phyloP scores from a whole-genome alignment of 2,113 vertebrate genomes.

The Chelonoidis abingdonii region DNA sequence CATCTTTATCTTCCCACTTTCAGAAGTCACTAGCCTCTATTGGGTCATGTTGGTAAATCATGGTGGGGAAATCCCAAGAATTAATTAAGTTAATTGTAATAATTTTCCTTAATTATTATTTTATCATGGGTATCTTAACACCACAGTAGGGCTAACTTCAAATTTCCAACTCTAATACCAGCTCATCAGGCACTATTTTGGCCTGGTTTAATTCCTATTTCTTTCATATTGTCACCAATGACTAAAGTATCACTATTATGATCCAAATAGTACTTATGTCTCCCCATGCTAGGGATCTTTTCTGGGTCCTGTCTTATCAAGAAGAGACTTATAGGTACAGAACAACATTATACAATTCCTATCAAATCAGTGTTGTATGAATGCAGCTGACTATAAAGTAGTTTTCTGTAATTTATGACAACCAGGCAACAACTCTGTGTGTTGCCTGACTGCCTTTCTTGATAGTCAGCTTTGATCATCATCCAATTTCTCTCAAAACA shows the following conservation, averaged over 20 bases:
- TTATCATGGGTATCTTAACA: background rate
- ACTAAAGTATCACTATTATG: background rate
- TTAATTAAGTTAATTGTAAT: background rate
- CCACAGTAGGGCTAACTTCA: background rate
- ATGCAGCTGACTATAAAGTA: background rate
- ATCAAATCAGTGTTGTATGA: background rate
- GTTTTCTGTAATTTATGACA: background rate
- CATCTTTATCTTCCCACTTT: background rate
- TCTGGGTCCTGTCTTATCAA: background rate
- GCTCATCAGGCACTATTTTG: background rate
- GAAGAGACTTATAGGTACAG: background rate
- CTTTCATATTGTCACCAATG: background rate
- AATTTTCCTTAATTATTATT: background rate
- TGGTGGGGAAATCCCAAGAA: fast-evolving
- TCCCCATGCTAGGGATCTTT: background rate
- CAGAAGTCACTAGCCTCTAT: background rate
- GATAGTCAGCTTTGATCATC: background rate
- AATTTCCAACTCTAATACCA: too few relatives aligned
- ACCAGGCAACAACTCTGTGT: background rate
- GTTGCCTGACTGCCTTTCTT: background rate
- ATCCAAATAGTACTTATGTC: background rate
- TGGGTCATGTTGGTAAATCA: background rate
- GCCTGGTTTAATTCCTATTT: background rate
- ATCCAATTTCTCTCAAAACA: background rate
- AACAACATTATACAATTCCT: background rate